Conservation (phyloP, 1,140 invertebrate genomes). For the Leptoteleia sp. region DNA sequence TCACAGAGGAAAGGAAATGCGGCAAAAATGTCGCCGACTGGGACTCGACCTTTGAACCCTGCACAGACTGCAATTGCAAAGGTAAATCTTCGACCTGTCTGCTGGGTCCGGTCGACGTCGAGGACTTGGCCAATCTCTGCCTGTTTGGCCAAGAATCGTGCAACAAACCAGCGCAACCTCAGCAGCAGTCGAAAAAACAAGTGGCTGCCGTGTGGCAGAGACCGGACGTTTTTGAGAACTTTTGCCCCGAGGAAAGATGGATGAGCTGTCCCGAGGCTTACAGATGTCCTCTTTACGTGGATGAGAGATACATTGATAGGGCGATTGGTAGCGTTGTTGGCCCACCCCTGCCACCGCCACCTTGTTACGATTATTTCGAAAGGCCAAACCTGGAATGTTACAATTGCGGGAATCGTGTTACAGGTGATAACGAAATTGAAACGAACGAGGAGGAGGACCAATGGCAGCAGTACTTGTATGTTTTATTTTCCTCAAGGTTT, state of each 20-base stretch:
- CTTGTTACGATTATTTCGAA: conserved; percentile 45
- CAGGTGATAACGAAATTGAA: background rate
- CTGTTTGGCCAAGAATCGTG: conserved; percentile 36
- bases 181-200: conserved; percentile 1
- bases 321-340: conserved; percentile 1
- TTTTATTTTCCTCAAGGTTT: too few species aligned
- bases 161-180: background rate
- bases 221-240: conserved; percentile 28
- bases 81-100: conserved; percentile 52
- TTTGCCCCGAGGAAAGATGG: conserved; percentile 36
- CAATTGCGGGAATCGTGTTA: conserved; percentile 25
- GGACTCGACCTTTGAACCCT: conserved; percentile 51
- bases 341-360: conserved; percentile 10
- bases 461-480: conserved; percentile 29
- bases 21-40: conserved; percentile 6
- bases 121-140: conserved; percentile 70
- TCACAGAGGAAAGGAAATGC: conserved; percentile 29
- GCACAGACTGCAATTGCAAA: conserved; percentile 28
- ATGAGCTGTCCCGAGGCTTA: conserved; percentile 40
- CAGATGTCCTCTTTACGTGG: conserved; percentile 47
- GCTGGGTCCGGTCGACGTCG: conserved; percentile 71
- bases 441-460: conserved; percentile 9
- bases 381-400: conserved; percentile 12
- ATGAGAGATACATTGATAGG: conserved; percentile 53
- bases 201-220: conserved; percentile 10